These are phyloP conservation scores for Orchesellides sinensis DNA, from an alignment of 2,888 invertebrate genomes.

Conservation along the genomic window DNA sequence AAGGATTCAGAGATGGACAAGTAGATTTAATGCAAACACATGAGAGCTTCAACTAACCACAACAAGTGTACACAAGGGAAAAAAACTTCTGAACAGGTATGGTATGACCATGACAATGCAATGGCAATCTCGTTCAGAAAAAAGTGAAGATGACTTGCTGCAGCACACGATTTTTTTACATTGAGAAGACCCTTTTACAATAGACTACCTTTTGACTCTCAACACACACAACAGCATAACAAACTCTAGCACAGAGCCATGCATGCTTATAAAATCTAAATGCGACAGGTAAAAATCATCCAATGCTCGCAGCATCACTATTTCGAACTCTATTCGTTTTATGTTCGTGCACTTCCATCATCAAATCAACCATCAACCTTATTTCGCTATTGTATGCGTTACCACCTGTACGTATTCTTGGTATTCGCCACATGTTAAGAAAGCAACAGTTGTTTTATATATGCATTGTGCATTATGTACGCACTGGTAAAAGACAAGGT, in stretches of 20 bases:
- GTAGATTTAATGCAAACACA: background rate
- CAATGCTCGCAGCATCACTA: too few species aligned
- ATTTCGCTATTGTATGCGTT: too few species aligned
- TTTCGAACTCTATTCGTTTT: too few species aligned
- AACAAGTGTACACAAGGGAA: background rate
- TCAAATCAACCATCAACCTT: too few species aligned
- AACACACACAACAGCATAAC: too few species aligned
- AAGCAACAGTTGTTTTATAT: slow-evolving; percentile 64
- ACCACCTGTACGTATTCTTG: background rate
- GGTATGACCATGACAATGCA: background rate
- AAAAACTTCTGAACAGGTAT: background rate
- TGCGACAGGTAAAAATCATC: too few species aligned
- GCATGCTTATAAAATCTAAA: too few species aligned
- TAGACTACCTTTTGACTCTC: too few species aligned
- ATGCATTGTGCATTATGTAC: slow-evolving; percentile 43
- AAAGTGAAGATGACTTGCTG: slow-evolving; percentile 6
- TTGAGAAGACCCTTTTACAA: too few species aligned
- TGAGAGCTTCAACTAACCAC: background rate
- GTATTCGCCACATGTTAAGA: slow-evolving; percentile 63
- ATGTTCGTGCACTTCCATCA: too few species aligned
- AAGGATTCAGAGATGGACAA: background rate
- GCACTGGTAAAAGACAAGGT: slow-evolving; percentile 35
- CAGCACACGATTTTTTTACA: too few species aligned
- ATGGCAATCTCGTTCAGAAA: background rate
- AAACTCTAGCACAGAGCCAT: too few species aligned